phyloP scores from a whole-genome alignment of 1,140 invertebrate species.

The Ceratina japonica region DNA sequence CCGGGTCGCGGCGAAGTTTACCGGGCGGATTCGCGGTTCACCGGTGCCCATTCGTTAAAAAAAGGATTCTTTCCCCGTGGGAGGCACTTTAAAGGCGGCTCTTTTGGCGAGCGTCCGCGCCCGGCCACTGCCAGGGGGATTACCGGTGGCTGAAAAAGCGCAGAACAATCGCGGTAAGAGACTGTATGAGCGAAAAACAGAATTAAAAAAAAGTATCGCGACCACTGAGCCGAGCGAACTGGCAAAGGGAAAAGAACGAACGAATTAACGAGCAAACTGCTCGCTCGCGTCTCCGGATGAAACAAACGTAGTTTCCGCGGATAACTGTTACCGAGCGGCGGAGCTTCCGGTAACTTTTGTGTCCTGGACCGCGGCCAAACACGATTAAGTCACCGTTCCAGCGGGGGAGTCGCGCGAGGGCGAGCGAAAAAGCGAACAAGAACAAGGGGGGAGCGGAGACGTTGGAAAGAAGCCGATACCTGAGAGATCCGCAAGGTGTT shows the following conservation, averaged over 20 bases:
- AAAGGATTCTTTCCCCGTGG: constrained; percentile 1
- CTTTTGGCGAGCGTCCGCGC: constrained; percentile 25
- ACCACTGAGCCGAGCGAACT: background rate
- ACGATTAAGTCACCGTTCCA: constrained; percentile 72
- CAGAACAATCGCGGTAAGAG: constrained; percentile 25
- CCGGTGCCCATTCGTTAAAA: background rate
- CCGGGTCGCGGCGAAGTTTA: background rate
- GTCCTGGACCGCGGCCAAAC: constrained; percentile 75
- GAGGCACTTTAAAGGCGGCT: constrained; percentile 25
- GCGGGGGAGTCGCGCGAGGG: background rate
- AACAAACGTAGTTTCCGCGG: constrained; percentile 61
- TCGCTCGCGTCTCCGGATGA: constrained; percentile 48
- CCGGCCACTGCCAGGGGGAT: constrained; percentile 30
- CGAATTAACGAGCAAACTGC: constrained; percentile 56
- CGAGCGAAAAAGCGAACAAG: constrained; percentile 60
- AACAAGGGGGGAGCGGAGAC: constrained; percentile 16
- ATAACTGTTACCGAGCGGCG: constrained; percentile 54
- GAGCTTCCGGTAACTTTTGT: constrained; percentile 59
- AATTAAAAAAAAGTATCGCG: constrained; percentile 3
- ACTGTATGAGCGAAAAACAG: background rate
- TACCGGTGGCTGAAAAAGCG: constrained; percentile 42
- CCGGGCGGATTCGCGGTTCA: background rate
- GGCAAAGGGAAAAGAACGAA: constrained; percentile 19
- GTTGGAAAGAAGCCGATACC: constrained; percentile 31
- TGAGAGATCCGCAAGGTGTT: constrained; percentile 41